phyloP scores from a whole-genome alignment of 2,797 vertebrate species.

The Masticophis lateralis region DNA sequence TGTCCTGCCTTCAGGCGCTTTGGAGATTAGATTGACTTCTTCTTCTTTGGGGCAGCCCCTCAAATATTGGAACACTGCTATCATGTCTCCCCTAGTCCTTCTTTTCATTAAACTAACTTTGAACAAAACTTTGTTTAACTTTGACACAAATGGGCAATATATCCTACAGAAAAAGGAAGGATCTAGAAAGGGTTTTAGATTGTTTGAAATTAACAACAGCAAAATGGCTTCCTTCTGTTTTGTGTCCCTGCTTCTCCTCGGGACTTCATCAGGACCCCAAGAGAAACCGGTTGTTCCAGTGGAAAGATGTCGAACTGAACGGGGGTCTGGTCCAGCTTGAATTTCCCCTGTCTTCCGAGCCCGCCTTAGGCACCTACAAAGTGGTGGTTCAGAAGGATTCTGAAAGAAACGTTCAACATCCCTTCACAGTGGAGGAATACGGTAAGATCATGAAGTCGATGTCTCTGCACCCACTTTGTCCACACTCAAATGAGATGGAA shows the following conservation, averaged over 20 bases:
- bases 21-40: too few relatives aligned
- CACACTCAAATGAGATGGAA: not conserved
- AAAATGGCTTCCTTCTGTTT: not conserved
- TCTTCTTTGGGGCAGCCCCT: too few relatives aligned
- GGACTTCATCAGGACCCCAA: conserved; percentile 62
- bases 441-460: conserved; percentile 47
- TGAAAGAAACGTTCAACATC: conserved; percentile 17
- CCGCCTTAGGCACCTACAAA: conserved; percentile 63
- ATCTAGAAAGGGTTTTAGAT: not conserved
- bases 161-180: not conserved
- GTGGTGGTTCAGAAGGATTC: conserved; percentile 59
- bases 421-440: conserved; percentile 69
- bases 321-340: conserved; percentile 62
- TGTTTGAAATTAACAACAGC: not conserved
- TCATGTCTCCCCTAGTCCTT: not conserved
- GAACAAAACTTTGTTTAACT: not conserved
- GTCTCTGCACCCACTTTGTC: not conserved
- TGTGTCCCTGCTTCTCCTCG: conserved; percentile 9
- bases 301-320: conserved; percentile 53
- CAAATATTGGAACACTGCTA: too few relatives aligned
- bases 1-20: too few relatives aligned
- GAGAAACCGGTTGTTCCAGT: conserved; percentile 68
- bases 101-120: not conserved
- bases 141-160: not conserved
- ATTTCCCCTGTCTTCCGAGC: conserved; percentile 70